Evolutionary conservation across 2,797 vertebrate species (phyloP).

Genomic region (Karalla daura): DNA sequence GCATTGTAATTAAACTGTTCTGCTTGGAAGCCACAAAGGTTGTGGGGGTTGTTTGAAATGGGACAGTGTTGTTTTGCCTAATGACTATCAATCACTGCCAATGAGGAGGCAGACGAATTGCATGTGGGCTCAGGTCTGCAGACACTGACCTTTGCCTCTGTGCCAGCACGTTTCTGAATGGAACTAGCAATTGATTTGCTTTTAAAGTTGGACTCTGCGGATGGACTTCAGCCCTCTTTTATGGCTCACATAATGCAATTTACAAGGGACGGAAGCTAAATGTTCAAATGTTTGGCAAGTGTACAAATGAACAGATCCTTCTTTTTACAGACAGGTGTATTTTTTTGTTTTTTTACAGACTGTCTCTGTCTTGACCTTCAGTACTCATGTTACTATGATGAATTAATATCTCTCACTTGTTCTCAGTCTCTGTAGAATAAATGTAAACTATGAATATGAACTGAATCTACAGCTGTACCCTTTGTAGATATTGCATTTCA

Average conservation of each 20-base stretch:
- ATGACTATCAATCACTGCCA: constrained; percentile 39
- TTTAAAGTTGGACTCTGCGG: constrained; percentile 12
- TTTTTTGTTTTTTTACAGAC: too few relatives aligned
- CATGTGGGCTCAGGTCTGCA: constrained; percentile 8
- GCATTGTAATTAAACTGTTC: constrained; percentile 49
- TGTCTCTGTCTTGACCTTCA: too few relatives aligned
- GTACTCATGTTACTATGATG: too few relatives aligned
- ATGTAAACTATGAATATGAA: too few relatives aligned
- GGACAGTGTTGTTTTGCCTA: constrained; percentile 25
- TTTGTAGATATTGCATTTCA: too few relatives aligned
- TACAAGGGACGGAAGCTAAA: background rate
- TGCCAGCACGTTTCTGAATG: background rate
- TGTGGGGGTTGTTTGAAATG: constrained; percentile 17
- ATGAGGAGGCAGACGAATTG: constrained; percentile 1
- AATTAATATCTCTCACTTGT: too few relatives aligned
- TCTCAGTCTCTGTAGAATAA: too few relatives aligned
- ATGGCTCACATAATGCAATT: background rate
- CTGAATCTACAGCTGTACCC: too few relatives aligned
- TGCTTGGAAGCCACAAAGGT: constrained; percentile 32
- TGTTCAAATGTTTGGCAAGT: background rate
- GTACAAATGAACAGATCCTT: too few relatives aligned
- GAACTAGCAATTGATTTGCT: background rate
- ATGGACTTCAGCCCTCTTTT: background rate
- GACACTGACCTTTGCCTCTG: constrained; percentile 24
- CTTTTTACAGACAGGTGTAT: too few relatives aligned